These are phyloP conservation scores for Hydrozoanthus tunicans DNA, from an alignment of 64 coral and sea anemone genomes.

Conservation along the genomic window DNA sequence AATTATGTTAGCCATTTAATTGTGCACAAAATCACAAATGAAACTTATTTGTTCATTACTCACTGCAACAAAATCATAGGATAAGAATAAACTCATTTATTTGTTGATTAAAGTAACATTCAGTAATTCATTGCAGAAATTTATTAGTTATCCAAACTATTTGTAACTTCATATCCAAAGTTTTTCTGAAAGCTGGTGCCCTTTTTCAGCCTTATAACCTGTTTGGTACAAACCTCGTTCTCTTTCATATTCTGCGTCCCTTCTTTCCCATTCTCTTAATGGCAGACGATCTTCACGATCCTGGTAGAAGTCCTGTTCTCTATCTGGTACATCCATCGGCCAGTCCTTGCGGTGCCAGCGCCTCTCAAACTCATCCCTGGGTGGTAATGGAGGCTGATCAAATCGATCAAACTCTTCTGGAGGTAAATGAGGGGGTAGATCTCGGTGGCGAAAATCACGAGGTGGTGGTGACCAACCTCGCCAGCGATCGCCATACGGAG, in stretches of 20 bases:
- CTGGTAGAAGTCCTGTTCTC: slow-evolving; percentile 10
- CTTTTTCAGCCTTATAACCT: no score
- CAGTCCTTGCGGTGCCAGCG: slow-evolving; percentile 54
- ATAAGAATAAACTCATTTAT: no score
- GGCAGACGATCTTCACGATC: slow-evolving; percentile 16
- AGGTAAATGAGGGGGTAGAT: slow-evolving; percentile 33
- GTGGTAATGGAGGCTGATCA: slow-evolving; percentile 61
- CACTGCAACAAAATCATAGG: no score
- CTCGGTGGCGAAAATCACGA: slow-evolving; percentile 44
- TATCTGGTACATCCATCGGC: slow-evolving; percentile 50
- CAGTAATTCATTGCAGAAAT: no score
- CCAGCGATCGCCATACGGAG: slow-evolving; percentile 17
- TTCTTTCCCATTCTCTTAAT: slow-evolving; percentile 51
- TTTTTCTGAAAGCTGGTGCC: no score
- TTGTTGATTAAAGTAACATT: no score
- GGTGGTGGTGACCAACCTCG: slow-evolving; percentile 62
- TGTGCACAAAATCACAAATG: not conserved
- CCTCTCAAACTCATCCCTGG: slow-evolving; percentile 60
- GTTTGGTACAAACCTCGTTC: slow-evolving; percentile 22
- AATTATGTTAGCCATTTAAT: not conserved
- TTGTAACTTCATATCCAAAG: no score
- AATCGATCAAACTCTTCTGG: slow-evolving; percentile 76
- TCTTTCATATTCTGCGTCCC: slow-evolving; percentile 27
- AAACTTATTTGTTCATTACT: not conserved
- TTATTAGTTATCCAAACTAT: no score